Evolutionary conservation across 2,888 invertebrate genomes (phyloP).

Genomic region (Hyposoter dolosus): DNA sequence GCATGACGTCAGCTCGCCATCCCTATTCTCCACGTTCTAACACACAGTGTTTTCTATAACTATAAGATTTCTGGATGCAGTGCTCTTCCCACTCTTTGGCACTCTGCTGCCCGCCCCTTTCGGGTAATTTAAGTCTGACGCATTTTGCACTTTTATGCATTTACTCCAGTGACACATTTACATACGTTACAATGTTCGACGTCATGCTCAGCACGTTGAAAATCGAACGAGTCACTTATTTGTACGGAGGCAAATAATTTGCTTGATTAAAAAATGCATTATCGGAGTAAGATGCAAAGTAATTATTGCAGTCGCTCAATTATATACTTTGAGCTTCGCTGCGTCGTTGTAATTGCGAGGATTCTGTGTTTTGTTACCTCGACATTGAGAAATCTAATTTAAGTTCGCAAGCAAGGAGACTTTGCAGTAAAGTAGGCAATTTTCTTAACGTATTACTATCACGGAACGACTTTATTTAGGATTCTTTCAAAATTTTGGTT

Average conservation of each 20-base stretch:
- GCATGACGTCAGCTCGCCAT: conserved; percentile 62
- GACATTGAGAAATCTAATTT: no score
- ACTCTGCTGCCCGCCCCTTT: background rate
- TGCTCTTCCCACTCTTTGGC: conserved; percentile 18
- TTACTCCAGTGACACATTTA: conserved; percentile 12
- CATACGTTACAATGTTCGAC: background rate
- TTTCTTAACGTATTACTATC: no score
- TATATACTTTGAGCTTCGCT: background rate
- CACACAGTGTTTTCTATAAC: conserved; percentile 30
- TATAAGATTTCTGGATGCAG: conserved; percentile 32
- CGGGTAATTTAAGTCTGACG: conserved; percentile 61
- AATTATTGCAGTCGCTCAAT: background rate
- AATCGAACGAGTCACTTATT: background rate
- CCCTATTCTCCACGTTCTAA: conserved; percentile 20
- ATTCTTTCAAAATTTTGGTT: no score
- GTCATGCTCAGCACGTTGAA: background rate
- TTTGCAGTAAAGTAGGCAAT: background rate
- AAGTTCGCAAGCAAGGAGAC: no score
- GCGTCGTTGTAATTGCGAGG: background rate
- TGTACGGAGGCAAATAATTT: background rate
- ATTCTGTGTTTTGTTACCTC: no score
- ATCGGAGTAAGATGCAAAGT: background rate
- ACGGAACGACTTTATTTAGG: no score
- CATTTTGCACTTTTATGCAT: conserved; percentile 49
- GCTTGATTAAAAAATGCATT: background rate